Percentiles rank a stretch among this genome's conserved stretches.
phyloP scores from a whole-genome alignment of 2,797 vertebrate species.

The Phataginus tetradactyla region DNA sequence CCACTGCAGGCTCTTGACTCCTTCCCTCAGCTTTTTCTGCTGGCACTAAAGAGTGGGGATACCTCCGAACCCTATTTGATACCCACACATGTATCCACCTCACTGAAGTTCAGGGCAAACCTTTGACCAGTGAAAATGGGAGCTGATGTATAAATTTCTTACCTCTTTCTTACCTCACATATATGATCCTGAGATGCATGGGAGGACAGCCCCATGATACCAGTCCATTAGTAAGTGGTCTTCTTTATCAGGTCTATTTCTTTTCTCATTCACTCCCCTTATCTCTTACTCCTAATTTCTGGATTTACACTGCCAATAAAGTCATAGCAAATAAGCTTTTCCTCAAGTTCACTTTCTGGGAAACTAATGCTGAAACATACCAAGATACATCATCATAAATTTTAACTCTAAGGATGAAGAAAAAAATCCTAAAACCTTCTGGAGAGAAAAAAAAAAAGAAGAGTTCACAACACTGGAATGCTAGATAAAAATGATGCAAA shows the following conservation, averaged over 20 bases:
- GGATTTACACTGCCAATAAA: background rate
- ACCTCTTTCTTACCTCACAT: background rate
- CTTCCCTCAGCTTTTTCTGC: background rate
- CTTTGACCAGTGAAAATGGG: background rate
- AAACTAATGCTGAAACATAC: background rate
- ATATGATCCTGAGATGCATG: background rate
- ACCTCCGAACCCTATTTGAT: background rate
- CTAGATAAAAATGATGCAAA: background rate
- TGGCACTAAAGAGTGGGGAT: background rate
- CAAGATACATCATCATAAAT: background rate
- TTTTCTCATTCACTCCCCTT: background rate
- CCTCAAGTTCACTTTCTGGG: background rate
- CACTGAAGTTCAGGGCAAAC: background rate
- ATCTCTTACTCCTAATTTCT: background rate
- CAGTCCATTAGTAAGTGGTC: background rate
- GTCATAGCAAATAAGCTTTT: background rate
- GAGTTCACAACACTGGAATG: background rate
- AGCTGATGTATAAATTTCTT: background rate
- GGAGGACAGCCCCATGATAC: background rate
- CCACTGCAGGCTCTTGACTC: background rate
- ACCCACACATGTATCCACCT: background rate
- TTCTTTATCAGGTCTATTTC: background rate
- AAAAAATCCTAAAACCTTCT: background rate
- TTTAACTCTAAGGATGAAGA: background rate
- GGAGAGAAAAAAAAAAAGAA: background rate